A percentile compares a stretch with the other conserved stretches of the same genome.
Conservation (phyloP, 2,888 invertebrate genomes). For the Hirtodrosophila confusa region DNA sequence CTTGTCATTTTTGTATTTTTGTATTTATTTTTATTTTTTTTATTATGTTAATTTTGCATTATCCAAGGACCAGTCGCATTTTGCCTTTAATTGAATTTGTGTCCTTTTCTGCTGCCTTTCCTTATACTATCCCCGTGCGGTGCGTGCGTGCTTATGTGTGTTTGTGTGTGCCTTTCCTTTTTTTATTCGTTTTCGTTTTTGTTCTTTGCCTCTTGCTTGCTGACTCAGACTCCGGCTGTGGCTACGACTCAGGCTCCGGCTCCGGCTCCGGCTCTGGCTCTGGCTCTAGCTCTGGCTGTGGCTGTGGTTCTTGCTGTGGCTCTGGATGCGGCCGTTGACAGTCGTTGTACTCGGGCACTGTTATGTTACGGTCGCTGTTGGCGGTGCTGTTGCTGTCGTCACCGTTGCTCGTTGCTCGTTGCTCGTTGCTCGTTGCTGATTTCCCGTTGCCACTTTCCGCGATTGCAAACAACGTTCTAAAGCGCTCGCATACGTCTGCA, state of each 20-base stretch:
- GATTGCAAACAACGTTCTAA: constrained; percentile 76
- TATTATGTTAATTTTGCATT: constrained; percentile 18
- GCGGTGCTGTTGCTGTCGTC: constrained; percentile 38
- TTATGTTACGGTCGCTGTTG: constrained; percentile 47
- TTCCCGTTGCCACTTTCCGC: constrained; percentile 70
- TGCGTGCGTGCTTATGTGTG: constrained; percentile 7
- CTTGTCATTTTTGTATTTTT: constrained; percentile 31
- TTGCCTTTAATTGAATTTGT: constrained; percentile 38
- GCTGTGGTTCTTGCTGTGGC: constrained; percentile 38
- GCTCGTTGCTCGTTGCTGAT: constrained; percentile 54
- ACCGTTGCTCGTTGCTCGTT: constrained; percentile 48
- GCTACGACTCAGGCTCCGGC: constrained; percentile 30
- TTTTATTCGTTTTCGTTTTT: constrained; percentile 7
- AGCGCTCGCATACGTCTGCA: constrained; percentile 75
- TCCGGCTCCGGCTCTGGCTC: constrained; percentile 37
- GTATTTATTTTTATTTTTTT: neutral
- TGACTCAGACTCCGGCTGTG: constrained; percentile 37
- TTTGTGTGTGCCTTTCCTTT: neutral
- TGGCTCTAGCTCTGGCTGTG: constrained; percentile 26
- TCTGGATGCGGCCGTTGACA: constrained; percentile 52
- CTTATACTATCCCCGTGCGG: neutral
- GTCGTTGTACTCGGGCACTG: constrained; percentile 42
- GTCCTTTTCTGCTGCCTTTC: constrained; percentile 17
- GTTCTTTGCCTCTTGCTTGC: constrained; percentile 9
- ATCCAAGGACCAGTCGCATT: constrained; percentile 35